Evolutionary conservation across 2,888 invertebrate genomes (phyloP).

Genomic region (Diarsia mendica): DNA sequence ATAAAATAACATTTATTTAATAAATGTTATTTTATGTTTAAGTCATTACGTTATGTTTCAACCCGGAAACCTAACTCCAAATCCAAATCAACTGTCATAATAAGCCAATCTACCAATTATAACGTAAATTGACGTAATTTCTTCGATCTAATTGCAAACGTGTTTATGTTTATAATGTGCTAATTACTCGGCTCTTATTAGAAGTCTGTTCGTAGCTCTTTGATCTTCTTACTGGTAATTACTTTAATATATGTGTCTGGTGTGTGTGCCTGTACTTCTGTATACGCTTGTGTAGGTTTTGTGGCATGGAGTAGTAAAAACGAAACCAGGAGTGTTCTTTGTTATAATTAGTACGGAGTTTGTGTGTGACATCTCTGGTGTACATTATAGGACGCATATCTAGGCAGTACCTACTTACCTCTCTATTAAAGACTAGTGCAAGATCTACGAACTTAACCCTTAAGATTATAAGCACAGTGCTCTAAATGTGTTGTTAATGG

Average conservation of each 20-base stretch:
- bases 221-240: conserved; percentile 42
- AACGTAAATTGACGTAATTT: conserved; percentile 4
- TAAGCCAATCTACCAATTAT: conserved; percentile 2
- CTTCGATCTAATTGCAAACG: conserved; percentile 8
- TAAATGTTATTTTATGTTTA: too few species aligned
- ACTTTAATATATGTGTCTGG: conserved; percentile 12
- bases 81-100: background rate
- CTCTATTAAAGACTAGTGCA: background rate
- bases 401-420: background rate
- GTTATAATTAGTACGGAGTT: too few species aligned
- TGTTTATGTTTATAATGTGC: conserved; percentile 9
- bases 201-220: conserved; percentile 18
- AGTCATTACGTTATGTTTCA: background rate
- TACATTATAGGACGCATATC: background rate
- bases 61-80: background rate
- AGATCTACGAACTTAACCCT: background rate
- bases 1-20: too few species aligned
- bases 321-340: background rate
- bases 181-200: conserved; percentile 39
- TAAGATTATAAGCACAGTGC: background rate
- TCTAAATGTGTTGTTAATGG: background rate
- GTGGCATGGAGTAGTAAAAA: background rate
- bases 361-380: background rate
- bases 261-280: background rate
- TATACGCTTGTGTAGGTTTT: background rate